These are phyloP conservation scores for Lepidostoma basale DNA, from an alignment of 1,140 invertebrate genomes.

Conservation along the genomic window DNA sequence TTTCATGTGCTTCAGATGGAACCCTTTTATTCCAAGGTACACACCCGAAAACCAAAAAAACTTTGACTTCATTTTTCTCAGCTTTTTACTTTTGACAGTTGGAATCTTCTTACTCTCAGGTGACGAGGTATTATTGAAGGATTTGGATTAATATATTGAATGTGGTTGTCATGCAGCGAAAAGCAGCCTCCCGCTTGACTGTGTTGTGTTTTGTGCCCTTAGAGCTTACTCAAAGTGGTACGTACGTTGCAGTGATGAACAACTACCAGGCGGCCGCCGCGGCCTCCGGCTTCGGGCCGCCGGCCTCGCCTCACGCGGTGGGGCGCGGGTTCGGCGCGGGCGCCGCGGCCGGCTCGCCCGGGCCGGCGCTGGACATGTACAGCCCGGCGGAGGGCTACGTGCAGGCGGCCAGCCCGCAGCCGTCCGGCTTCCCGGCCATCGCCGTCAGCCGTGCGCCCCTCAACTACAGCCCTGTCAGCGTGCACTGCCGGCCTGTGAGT, in stretches of 20 bases:
- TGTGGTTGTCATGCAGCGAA: no score
- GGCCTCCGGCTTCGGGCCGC: slow-evolving; percentile 67
- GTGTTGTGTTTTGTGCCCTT: slow-evolving; percentile 18
- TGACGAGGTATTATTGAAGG: no score
- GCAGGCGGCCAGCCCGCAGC: slow-evolving; percentile 90
- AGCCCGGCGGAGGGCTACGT: slow-evolving; percentile 87
- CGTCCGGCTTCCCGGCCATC: slow-evolving; percentile 86
- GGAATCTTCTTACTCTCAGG: no score
- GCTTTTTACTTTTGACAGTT: no score
- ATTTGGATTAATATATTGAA: no score
- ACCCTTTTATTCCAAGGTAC: no score
- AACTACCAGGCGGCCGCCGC: slow-evolving; percentile 86
- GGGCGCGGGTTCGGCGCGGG: slow-evolving; percentile 84
- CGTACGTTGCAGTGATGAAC: slow-evolving; percentile 82
- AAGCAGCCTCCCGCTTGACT: slow-evolving; percentile 13
- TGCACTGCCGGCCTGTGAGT: slow-evolving; percentile 45
- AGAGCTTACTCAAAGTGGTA: slow-evolving; percentile 28
- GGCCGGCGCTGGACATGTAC: slow-evolving; percentile 87
- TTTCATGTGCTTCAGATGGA: no score
- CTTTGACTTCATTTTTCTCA: no score
- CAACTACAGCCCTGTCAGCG: slow-evolving; percentile 87
- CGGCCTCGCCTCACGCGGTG: slow-evolving; percentile 64
- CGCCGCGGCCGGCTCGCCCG: slow-evolving; percentile 85
- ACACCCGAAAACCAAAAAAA: no score
- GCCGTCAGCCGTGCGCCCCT: slow-evolving; percentile 87